Percentiles rank a stretch among this genome's conserved stretches.
Evolutionary conservation across 2,797 vertebrate genomes (phyloP).

Genomic region (Poecilia velifera): DNA sequence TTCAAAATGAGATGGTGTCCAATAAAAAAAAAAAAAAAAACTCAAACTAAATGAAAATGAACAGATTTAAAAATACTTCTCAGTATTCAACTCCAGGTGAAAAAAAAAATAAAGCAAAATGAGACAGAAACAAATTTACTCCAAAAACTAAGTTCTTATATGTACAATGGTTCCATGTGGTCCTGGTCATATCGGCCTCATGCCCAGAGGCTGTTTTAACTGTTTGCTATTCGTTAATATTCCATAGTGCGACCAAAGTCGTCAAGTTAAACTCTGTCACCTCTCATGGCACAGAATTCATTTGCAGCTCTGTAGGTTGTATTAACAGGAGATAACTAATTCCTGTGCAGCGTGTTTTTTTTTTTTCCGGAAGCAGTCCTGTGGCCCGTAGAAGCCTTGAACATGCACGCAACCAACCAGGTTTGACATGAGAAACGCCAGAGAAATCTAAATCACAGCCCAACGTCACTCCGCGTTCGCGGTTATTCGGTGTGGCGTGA

Average conservation of each 20-base stretch:
- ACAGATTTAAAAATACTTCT: conserved; percentile 53
- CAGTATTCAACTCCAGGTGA: conserved; percentile 29
- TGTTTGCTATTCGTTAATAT: conserved; percentile 25
- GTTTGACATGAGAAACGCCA: conserved; percentile 24
- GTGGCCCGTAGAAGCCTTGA: conserved; percentile 13
- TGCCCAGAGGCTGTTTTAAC: conserved; percentile 23
- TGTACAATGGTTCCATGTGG: conserved; percentile 47
- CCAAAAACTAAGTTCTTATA: conserved; percentile 36
- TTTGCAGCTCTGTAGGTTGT: conserved; percentile 29
- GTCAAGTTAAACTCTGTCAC: conserved; percentile 19
- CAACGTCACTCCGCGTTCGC: conserved; percentile 11
- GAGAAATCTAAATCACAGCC: conserved; percentile 21
- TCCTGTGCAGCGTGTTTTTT: conserved; percentile 18
- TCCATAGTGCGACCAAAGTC: conserved; percentile 14
- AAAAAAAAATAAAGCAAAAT: conserved; percentile 30
- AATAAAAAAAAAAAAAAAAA: conserved; percentile 53
- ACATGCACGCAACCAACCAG: conserved; percentile 26
- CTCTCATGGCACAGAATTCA: conserved; percentile 34
- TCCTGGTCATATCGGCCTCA: conserved; percentile 9
- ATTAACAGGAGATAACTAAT: conserved; percentile 16
- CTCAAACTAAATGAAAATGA: conserved; percentile 39
- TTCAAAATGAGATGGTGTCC: conserved; percentile 50
- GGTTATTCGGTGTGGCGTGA: conserved; percentile 71
- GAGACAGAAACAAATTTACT: conserved; percentile 49
- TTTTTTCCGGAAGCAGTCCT: conserved; percentile 12